Percentiles rank a stretch among this genome's conserved stretches.
These are phyloP conservation scores for Drosophila eohydei DNA, from an alignment of 2,888 invertebrate species.

Conservation along the genomic window DNA sequence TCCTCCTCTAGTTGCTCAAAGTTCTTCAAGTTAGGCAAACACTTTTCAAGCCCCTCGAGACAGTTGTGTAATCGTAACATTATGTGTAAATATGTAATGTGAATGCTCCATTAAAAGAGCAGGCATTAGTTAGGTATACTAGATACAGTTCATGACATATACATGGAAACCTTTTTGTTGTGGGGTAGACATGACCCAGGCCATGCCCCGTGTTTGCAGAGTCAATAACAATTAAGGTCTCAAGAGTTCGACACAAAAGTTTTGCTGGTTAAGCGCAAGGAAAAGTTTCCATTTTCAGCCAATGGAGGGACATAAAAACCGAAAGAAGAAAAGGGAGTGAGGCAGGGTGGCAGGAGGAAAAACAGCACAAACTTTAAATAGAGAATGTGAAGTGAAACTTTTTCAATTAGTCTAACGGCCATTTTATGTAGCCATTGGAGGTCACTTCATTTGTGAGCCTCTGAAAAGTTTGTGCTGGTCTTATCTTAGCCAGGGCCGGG, in stretches of 20 bases:
- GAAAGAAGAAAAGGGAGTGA: background rate
- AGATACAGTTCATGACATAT: background rate
- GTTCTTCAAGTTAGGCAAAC: constrained; percentile 13
- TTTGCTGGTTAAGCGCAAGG: constrained; percentile 29
- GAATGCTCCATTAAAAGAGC: constrained; percentile 48
- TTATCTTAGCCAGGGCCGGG: constrained; percentile 3
- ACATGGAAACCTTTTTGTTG: constrained; percentile 15
- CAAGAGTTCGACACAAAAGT: constrained; percentile 36
- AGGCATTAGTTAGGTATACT: constrained; percentile 33
- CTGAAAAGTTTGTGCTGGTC: background rate
- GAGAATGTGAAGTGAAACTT: constrained; percentile 54
- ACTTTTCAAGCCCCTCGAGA: constrained; percentile 8
- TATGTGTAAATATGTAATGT: constrained; percentile 29
- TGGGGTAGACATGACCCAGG: background rate
- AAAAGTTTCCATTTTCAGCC: constrained; percentile 34
- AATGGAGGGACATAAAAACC: constrained; percentile 43
- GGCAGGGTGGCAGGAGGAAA: background rate
- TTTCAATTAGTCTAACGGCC: constrained; percentile 77
- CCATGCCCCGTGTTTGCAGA: constrained; percentile 22
- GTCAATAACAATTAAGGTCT: constrained; percentile 76
- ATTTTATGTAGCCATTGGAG: constrained; percentile 35
- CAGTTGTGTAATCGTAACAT: constrained; percentile 43
- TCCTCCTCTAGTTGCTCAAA: background rate
- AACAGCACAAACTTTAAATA: constrained; percentile 58
- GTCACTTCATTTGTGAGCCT: constrained; percentile 49